A percentile compares a stretch with the other conserved stretches of the same genome.
These are phyloP conservation scores for Peucedramus taeniatus DNA, from an alignment of 2,113 vertebrate genomes.

Conservation along the genomic window DNA sequence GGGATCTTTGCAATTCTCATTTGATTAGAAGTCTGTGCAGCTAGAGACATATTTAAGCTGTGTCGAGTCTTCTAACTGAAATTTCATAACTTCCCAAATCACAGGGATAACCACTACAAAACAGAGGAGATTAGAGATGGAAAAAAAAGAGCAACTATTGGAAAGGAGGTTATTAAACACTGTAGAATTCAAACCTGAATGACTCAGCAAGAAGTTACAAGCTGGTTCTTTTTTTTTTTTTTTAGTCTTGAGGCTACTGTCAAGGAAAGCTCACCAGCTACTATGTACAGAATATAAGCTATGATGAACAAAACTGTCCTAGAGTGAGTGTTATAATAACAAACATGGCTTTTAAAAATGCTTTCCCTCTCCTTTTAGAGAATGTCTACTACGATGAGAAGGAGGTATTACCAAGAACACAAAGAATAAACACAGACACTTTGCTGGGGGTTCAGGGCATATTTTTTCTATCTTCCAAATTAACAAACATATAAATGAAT, in stretches of 20 bases:
- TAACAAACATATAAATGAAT: background rate
- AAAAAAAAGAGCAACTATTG: background rate
- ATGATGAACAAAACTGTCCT: background rate
- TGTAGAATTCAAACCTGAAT: background rate
- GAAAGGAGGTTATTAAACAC: background rate
- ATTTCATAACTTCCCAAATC: background rate
- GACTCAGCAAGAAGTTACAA: background rate
- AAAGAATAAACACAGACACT: background rate
- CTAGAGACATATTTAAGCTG: background rate
- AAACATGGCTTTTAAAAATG: background rate
- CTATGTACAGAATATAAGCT: background rate
- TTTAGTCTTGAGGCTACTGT: background rate
- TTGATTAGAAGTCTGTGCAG: background rate
- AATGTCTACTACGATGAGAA: background rate
- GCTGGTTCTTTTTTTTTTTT: background rate
- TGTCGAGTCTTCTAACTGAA: background rate
- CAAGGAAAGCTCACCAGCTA: background rate
- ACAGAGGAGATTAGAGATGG: background rate
- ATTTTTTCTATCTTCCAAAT: background rate
- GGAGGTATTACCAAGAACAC: background rate
- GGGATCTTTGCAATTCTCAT: background rate
- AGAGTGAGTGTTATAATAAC: background rate
- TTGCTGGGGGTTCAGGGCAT: background rate
- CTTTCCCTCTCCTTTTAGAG: background rate
- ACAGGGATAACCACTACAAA: background rate